Evolutionary conservation across 2,888 invertebrate genomes (phyloP).

Genomic region (Phytoseiulus persimilis): DNA sequence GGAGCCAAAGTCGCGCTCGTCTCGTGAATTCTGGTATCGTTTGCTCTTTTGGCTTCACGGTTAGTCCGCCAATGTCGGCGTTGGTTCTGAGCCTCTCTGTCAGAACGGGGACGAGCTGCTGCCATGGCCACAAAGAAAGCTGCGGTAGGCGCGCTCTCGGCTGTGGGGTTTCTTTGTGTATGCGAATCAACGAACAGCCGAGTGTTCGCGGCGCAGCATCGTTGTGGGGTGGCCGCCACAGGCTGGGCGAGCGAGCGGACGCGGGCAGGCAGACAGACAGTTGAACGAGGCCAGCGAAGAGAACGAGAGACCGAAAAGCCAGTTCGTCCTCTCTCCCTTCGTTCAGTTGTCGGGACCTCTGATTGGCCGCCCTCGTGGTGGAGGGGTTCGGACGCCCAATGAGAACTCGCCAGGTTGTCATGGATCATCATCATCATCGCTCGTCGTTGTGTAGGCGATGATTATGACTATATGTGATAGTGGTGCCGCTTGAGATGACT

Average conservation of each 20-base stretch:
- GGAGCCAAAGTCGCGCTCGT: background rate
- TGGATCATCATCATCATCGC: background rate
- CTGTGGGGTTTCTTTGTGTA: background rate
- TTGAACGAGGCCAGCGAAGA: background rate
- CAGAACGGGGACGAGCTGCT: background rate
- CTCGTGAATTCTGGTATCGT: background rate
- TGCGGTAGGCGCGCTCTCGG: background rate
- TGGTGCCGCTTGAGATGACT: background rate
- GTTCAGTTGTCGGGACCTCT: background rate
- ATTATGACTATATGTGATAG: background rate
- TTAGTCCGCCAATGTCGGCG: background rate
- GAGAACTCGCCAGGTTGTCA: background rate
- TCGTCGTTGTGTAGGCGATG: background rate
- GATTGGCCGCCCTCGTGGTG: background rate
- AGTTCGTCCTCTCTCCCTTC: background rate
- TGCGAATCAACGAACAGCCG: background rate
- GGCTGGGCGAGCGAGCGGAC: background rate
- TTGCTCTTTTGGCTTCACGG: background rate
- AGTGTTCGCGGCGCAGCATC: background rate
- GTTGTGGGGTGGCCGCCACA: background rate
- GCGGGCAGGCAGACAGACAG: background rate
- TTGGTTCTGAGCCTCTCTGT: background rate
- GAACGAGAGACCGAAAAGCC: background rate
- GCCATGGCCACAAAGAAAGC: background rate
- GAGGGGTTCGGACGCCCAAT: background rate